Conservation (phyloP, 2,113 vertebrate genomes). For the Tenebrosternarchus preto region DNA sequence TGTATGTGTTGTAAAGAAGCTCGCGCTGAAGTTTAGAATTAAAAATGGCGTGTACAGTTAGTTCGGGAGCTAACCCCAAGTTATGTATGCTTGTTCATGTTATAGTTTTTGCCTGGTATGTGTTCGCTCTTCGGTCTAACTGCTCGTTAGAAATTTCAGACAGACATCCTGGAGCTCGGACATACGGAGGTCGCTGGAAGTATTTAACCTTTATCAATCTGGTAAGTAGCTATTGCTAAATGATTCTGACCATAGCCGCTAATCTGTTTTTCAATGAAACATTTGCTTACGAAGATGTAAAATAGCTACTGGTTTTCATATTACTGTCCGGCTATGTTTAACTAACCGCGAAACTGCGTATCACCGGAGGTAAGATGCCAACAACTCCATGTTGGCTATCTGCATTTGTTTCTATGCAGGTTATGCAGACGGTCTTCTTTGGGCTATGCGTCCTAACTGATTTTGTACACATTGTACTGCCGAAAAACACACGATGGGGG, state of each 20-base stretch:
- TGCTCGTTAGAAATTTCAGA: conserved; percentile 34
- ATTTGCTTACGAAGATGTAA: too few species aligned
- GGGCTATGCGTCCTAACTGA: conserved; percentile 48
- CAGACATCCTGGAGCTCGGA: conserved; percentile 46
- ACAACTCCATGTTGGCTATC: too few species aligned
- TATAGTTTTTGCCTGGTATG: conserved; percentile 55
- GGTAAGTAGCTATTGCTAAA: conserved; percentile 48
- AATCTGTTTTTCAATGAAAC: too few species aligned
- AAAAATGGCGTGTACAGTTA: conserved; percentile 55
- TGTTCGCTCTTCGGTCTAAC: conserved; percentile 59
- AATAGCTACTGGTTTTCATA: too few species aligned
- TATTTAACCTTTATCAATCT: conserved; percentile 73
- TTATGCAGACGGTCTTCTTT: conserved; percentile 59
- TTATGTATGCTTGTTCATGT: conserved; percentile 50
- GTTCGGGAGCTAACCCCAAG: neutral
- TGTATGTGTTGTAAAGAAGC: too few species aligned
- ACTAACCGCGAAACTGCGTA: too few species aligned
- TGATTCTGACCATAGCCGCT: too few species aligned
- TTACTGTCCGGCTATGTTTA: too few species aligned
- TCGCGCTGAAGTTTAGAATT: too few species aligned
- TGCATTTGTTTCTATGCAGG: conserved; percentile 26
- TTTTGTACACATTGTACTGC: conserved; percentile 42
- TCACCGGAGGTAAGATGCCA: too few species aligned
- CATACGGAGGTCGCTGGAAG: conserved; percentile 72
- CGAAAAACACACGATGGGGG: conserved; percentile 14